Percentiles rank a stretch among this genome's conserved stretches.
Conservation (phyloP, 2,797 vertebrate genomes). For the Astyanax mexicanus region DNA sequence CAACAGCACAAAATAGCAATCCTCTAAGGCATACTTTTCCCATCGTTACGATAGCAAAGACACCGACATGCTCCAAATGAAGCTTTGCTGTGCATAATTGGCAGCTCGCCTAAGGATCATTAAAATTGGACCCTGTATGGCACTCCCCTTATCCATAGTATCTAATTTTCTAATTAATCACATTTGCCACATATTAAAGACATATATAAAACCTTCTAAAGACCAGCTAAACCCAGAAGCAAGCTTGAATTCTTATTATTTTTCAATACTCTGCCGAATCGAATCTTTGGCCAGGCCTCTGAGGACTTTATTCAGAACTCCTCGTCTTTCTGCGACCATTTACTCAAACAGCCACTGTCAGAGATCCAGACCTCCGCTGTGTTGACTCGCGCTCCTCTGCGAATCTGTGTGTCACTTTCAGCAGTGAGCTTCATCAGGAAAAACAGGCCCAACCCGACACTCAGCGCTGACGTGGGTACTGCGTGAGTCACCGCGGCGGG, state of each 20-base stretch:
- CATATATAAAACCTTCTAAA: too few species aligned
- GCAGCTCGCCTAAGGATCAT: too few species aligned
- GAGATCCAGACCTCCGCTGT: background rate
- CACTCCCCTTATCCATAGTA: too few species aligned
- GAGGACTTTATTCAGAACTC: background rate
- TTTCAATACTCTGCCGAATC: background rate
- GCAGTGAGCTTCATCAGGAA: conserved; percentile 4
- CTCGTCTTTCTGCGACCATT: background rate
- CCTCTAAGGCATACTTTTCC: too few species aligned
- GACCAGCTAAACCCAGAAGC: background rate
- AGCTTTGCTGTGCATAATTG: too few species aligned
- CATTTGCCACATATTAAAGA: too few species aligned
- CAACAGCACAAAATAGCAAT: too few species aligned
- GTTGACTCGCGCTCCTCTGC: conserved; percentile 41
- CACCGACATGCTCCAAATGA: too few species aligned
- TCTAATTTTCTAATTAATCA: too few species aligned
- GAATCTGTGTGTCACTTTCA: conserved; percentile 32
- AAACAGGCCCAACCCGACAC: background rate
- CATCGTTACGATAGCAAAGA: too few species aligned
- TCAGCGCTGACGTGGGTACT: conserved; percentile 8
- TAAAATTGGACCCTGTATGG: too few species aligned
- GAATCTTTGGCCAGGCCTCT: background rate
- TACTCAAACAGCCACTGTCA: background rate
- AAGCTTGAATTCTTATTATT: background rate
- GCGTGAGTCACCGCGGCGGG: conserved; percentile 36